A percentile compares a stretch with the other conserved stretches of the same genome.
Evolutionary conservation across 2,888 invertebrate species (phyloP).

Genomic region (Hypolimnas misippus): DNA sequence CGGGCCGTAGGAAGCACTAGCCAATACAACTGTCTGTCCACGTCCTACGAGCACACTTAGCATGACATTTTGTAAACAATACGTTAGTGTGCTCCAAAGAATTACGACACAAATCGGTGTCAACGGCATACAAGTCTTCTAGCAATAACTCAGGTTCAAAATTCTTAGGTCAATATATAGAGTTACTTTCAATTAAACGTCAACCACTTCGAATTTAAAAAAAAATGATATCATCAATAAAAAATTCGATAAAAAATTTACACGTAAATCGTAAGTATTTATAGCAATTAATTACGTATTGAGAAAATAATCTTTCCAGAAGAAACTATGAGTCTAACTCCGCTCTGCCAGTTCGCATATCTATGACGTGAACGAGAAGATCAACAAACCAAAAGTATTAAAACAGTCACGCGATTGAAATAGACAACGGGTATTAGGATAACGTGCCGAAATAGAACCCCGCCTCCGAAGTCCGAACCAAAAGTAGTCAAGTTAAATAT

Average conservation of each 20-base stretch:
- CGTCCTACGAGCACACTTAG: conserved; percentile 52
- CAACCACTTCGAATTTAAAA: too few species aligned
- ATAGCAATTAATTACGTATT: neutral
- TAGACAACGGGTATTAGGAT: conserved; percentile 74
- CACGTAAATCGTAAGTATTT: too few species aligned
- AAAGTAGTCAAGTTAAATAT: conserved; percentile 82
- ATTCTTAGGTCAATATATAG: too few species aligned
- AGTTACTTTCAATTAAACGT: too few species aligned
- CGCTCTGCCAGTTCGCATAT: conserved; percentile 9
- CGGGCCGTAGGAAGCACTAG: conserved; percentile 47
- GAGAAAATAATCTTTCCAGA: neutral
- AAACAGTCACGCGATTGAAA: conserved; percentile 68
- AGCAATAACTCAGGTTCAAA: too few species aligned
- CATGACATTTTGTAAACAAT: conserved; percentile 50
- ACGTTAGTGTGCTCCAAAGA: neutral
- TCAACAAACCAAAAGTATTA: conserved; percentile 59
- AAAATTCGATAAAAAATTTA: too few species aligned
- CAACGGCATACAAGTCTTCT: too few species aligned
- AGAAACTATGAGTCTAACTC: neutral
- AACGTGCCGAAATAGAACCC: conserved; percentile 77
- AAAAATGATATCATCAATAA: too few species aligned
- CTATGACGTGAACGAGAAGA: conserved; percentile 46
- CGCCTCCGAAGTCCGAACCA: conserved; percentile 82
- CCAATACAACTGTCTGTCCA: conserved; percentile 51
- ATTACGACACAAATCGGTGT: neutral